Percentiles rank a stretch among this genome's conserved stretches.
phyloP scores from a whole-genome alignment of 2,888 invertebrate species.

The Eudemis profundana region DNA sequence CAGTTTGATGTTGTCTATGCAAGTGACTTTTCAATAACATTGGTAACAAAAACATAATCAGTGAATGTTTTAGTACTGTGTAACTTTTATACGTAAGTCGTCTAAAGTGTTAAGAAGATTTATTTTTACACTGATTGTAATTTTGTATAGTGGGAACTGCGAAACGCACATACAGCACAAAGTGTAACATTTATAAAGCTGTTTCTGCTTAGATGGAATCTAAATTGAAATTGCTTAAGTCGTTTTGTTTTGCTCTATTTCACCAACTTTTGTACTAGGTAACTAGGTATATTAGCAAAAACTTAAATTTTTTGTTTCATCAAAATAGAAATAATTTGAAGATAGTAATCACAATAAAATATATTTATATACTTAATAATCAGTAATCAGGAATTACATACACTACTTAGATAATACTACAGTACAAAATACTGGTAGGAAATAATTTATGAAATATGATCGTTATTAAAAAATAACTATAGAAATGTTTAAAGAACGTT shows the following conservation, averaged over 20 bases:
- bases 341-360: not conserved
- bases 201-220: constrained; percentile 10
- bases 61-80: constrained; percentile 55
- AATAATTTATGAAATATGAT: constrained; percentile 32
- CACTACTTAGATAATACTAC: constrained; percentile 31
- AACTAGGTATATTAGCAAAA: not conserved
- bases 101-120: constrained; percentile 67
- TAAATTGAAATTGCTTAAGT: not conserved
- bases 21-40: constrained; percentile 57
- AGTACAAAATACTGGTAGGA: constrained; percentile 44
- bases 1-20: constrained; percentile 78
- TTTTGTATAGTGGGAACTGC: constrained; percentile 55
- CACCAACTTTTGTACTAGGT: not conserved
- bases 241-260: not conserved
- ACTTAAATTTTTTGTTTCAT: not conserved
- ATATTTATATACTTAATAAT: constrained; percentile 1
- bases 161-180: constrained; percentile 71
- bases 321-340: not conserved
- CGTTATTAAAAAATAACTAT: not conserved
- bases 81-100: constrained; percentile 76
- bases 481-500: constrained; percentile 5
- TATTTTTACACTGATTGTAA: constrained; percentile 75
- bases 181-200: constrained; percentile 19
- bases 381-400: not conserved
- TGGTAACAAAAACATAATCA: constrained; percentile 57